Base-by-base conservation (phyloP, 2,113 vertebrate genomes). In the Siphamia tubifer region DNA sequence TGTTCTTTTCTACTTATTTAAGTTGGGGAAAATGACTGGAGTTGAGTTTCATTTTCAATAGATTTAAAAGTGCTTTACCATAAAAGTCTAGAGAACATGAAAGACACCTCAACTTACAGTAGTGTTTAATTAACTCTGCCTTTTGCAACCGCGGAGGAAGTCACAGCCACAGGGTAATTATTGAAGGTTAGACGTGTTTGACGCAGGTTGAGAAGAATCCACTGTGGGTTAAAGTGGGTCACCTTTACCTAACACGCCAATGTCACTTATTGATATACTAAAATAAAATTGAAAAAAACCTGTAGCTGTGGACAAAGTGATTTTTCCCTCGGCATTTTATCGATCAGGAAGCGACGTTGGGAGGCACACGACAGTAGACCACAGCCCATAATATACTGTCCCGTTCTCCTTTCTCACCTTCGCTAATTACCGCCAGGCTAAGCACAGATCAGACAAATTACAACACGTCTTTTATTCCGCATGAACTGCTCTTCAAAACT, bases 351-450 rank as follows among this genome's bases (percentile, higher is more conserved):
- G 17, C 8, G 4, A n/a, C 3, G 43, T 43, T 31, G 10, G 5
- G 6, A 55, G 25, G 57, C 15, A 17, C 0, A 11, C 30, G n/a
- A n/a, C n/a, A n/a, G n/a, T 60, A 19, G 57, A 23, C 28, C 60
- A 39, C 15, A 23, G 35, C 40, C 53, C 23, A 20, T 38, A 15
- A 21, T 35, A 51, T 53, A 35, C 16, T 23, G 52, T 54, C 34
- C 8, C 32, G 34, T 24, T 56, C 20, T 11, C 42, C 20, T 15
- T 52, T 38, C 55, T 62, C 54, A 25, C 57, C 54, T 13, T 81
- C 63, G 56, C 73, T 67, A 78, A 72, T 83, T 54, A 45, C 53
- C 55, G 21, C 16, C 19, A 63, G 35, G 47, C 57, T 72, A 53
- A 45, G 31, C 54, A 20, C 63, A 69, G 15, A 75, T 43, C 19